These are phyloP conservation scores for Pomacea maculata DNA, from an alignment of 1,140 invertebrate genomes.

Conservation along the genomic window DNA sequence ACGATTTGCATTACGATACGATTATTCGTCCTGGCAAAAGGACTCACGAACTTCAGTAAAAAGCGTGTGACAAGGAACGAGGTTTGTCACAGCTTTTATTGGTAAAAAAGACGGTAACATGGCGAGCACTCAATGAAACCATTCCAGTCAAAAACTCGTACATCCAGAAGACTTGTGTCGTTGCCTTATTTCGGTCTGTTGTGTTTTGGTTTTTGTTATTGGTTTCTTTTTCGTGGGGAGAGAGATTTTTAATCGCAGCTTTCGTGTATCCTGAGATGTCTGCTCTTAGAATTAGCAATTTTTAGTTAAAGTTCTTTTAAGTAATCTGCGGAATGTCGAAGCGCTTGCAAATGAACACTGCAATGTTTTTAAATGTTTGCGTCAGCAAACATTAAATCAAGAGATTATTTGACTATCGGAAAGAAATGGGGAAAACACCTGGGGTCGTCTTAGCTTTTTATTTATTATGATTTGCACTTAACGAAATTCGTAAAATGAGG, in stretches of 20 bases:
- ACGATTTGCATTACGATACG: background rate
- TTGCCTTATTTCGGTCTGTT: background rate
- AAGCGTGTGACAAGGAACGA: background rate
- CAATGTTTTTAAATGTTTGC: too few relatives aligned
- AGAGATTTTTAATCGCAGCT: background rate
- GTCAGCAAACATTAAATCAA: too few relatives aligned
- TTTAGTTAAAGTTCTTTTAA: too few relatives aligned
- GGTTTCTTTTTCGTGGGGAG: background rate
- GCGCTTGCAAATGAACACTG: too few relatives aligned
- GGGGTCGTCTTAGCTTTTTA: too few relatives aligned
- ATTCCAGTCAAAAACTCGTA: too few relatives aligned
- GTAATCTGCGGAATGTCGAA: too few relatives aligned
- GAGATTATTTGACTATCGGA: too few relatives aligned
- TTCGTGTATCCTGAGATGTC: background rate
- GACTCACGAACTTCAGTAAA: background rate
- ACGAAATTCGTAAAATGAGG: too few relatives aligned
- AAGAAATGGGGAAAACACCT: too few relatives aligned
- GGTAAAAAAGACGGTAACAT: background rate
- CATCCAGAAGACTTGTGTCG: background rate
- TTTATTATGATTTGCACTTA: too few relatives aligned
- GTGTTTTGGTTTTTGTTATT: too few relatives aligned
- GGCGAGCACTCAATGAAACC: background rate
- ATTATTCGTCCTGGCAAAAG: background rate
- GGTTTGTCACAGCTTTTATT: background rate
- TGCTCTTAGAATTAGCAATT: background rate